Evolutionary conservation across 1,140 invertebrate genomes (phyloP).

Genomic region (Drosophila kohkoa): DNA sequence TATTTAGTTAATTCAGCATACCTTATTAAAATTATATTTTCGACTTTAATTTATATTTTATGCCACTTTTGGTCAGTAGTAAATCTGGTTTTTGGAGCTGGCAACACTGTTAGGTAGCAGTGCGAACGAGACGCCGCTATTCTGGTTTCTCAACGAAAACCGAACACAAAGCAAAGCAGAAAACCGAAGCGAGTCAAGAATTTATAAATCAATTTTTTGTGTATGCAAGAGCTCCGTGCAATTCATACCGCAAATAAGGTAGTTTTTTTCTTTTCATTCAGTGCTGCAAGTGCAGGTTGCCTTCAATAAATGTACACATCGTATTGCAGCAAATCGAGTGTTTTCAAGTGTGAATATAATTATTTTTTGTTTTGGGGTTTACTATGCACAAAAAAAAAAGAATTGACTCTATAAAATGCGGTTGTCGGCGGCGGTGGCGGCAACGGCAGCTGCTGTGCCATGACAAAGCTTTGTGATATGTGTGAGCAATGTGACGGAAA

Average conservation of each 20-base stretch:
- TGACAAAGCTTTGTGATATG: conserved; percentile 44
- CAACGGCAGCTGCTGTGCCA: conserved; percentile 28
- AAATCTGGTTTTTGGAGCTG: conserved; percentile 28
- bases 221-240: conserved; percentile 72
- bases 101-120: conserved; percentile 52
- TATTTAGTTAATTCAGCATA: neutral
- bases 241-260: conserved; percentile 65
- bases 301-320: conserved; percentile 2
- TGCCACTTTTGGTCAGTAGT: neutral
- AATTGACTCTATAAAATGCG: conserved; percentile 36
- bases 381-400: conserved; percentile 20
- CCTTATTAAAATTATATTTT: neutral
- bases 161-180: conserved; percentile 72
- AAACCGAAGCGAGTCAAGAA: conserved; percentile 76
- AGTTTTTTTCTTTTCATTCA: conserved; percentile 24
- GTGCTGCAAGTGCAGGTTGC: conserved; percentile 40
- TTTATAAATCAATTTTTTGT: conserved; percentile 84
- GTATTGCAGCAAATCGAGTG: conserved; percentile 1
- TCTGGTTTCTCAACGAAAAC: conserved; percentile 43
- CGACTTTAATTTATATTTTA: conserved; percentile 5
- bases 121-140: conserved; percentile 62
- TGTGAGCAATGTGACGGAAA: conserved; percentile 38
- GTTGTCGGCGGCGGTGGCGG: conserved; percentile 17
- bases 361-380: conserved; percentile 12
- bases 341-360: conserved; percentile 13